phyloP scores from a whole-genome alignment of 2,797 vertebrate species.

The Iguana delicatissima region DNA sequence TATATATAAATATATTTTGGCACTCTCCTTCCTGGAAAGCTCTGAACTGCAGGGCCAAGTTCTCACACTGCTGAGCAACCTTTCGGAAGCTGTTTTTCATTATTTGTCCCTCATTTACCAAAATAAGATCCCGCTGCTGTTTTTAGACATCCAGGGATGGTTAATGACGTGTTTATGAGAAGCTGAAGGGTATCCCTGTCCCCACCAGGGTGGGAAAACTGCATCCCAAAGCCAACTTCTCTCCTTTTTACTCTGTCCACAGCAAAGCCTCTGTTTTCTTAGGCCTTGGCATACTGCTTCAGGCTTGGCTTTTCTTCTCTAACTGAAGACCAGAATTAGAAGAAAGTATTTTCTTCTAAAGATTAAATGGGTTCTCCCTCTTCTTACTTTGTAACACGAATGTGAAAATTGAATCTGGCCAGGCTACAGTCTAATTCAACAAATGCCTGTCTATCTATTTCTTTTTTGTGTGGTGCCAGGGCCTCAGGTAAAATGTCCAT shows the following conservation, averaged over 20 bases:
- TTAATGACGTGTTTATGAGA: conserved; percentile 27
- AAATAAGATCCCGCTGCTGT: conserved; percentile 21
- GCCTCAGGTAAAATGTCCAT: neutral
- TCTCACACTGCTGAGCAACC: conserved; percentile 38
- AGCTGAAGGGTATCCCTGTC: neutral
- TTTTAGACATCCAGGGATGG: conserved; percentile 20
- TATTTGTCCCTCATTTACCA: conserved; percentile 35
- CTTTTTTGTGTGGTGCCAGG: neutral
- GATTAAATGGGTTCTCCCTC: neutral
- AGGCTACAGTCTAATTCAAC: neutral
- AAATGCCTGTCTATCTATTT: neutral
- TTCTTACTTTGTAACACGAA: neutral
- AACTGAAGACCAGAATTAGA: neutral
- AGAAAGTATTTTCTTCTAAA: neutral
- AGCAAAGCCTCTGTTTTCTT: neutral
- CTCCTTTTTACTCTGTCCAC: neutral
- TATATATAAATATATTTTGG: neutral
- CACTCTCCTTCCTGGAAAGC: neutral
- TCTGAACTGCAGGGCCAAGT: conserved; percentile 41
- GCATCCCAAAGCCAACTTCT: neutral
- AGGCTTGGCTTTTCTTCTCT: neutral
- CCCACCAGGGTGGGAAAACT: neutral
- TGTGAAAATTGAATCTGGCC: neutral
- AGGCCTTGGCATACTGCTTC: neutral
- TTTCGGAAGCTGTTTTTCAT: conserved; percentile 43